Evolutionary conservation across 2,888 invertebrate genomes (phyloP), one percentile per base, ranked within the genome.

Genomic region (Meliscaeva auricollis): DNA sequence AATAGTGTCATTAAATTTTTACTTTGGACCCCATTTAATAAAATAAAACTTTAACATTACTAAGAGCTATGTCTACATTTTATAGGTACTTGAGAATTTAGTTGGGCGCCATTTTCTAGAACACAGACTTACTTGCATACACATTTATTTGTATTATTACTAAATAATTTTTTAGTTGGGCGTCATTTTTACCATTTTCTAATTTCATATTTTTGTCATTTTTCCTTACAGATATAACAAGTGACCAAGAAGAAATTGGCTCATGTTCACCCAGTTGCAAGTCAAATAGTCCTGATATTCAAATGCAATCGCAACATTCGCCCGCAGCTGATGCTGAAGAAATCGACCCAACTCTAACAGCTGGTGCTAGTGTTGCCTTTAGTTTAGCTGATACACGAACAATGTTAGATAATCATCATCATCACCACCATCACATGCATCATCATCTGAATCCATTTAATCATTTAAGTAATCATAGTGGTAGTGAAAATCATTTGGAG

Each of bases 231-330:
- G 92, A 92, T 87, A 88, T 89, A 74, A 87, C 89, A 56, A 91
- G 90, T 88, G 92, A 92, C 88, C 92, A 91, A 87, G 92, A 92
- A 88, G 92, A 92, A 79, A 91, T 91, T 90, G 92, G 91, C 85
- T 89, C 90, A 82, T 91, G 92, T 89, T 91, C 92, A 69, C 91
- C 92, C 50, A 88, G 87, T 80, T 77, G 82, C 62, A 74, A 85
- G 77, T 79, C 74, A 58, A 87, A 75, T 56, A 70, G 74, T 75
- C 76, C 72, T 81, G 77, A 80, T 46, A 79, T 79, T 72, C 77
- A 72, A 84, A 85, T 82, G 87, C 87, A 78, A 78, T 68, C 81
- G 38, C 68, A 79, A 85, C 58, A 72, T 54, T 81, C 81, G 13
- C 85, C 72, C 7, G 41, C 76, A 75, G 76, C 84, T 66, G 76